Evolutionary conservation across 2,888 invertebrate species (phyloP).

Genomic region (Margaritifera margaritifera): DNA sequence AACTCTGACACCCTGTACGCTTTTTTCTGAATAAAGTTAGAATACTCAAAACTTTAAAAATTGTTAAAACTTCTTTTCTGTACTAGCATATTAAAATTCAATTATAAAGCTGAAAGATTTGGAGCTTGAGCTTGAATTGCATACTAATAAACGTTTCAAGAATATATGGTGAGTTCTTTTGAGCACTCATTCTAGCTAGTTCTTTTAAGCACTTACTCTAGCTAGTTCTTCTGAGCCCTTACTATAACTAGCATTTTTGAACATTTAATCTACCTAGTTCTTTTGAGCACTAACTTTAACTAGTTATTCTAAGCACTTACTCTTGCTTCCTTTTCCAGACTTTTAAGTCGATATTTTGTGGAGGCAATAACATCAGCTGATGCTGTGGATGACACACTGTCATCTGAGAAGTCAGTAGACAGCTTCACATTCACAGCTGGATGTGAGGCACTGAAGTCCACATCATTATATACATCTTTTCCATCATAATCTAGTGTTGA

Average conservation of each 20-base stretch:
- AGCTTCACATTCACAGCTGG: conserved; percentile 29
- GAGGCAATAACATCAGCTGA: conserved; percentile 67
- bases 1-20: too few species aligned
- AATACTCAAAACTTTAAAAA: too few species aligned
- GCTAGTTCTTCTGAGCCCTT: too few species aligned
- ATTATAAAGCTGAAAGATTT: too few species aligned
- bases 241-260: background rate
- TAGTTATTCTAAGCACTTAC: conserved; percentile 34
- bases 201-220: too few species aligned
- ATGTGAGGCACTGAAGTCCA: conserved; percentile 43
- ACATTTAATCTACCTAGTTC: background rate
- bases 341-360: conserved; percentile 64
- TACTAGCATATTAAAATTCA: too few species aligned
- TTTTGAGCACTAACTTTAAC: background rate
- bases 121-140: too few species aligned
- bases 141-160: too few species aligned
- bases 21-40: too few species aligned
- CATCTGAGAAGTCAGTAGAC: conserved; percentile 52
- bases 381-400: conserved; percentile 51
- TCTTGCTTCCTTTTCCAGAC: conserved; percentile 67
- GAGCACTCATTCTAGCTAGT: too few species aligned
- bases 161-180: too few species aligned
- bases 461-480: conserved; percentile 54
- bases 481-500: conserved; percentile 27
- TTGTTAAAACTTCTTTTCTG: too few species aligned